These are phyloP conservation scores for Spinus olivaceus DNA, from an alignment of 2,797 vertebrate species.

Conservation along the genomic window DNA sequence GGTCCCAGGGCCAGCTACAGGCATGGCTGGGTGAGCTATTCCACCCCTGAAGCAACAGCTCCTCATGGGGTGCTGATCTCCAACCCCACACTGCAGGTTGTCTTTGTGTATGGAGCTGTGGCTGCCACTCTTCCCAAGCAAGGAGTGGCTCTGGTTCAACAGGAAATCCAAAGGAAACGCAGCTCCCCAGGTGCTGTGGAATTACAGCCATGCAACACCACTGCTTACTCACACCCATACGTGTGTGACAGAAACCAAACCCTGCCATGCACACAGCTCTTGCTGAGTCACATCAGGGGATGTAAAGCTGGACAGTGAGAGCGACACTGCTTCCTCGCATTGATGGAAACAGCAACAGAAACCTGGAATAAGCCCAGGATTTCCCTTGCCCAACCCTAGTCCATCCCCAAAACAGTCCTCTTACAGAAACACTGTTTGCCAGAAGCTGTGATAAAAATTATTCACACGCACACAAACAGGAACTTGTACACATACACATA, in stretches of 20 bases:
- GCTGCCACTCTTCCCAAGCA: not conserved
- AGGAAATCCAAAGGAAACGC: not conserved
- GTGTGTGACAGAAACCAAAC: fast-evolving
- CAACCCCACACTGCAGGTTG: not conserved
- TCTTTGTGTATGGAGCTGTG: fast-evolving
- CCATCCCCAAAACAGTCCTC: not conserved
- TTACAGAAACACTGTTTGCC: not conserved
- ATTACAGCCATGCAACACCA: not conserved
- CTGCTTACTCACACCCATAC: not conserved
- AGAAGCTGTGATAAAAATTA: not conserved
- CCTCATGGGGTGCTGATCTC: not conserved
- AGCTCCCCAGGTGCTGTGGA: not conserved
- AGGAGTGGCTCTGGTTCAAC: not conserved
- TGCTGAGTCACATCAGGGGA: not conserved
- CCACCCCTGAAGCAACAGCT: not conserved
- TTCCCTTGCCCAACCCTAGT: not conserved
- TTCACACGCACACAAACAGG: fast-evolving
- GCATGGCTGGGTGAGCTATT: not conserved
- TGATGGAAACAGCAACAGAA: not conserved
- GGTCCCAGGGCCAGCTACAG: not conserved
- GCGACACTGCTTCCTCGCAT: not conserved
- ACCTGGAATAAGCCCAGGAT: not conserved
- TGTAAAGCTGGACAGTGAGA: not conserved
- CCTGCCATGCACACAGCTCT: not conserved
- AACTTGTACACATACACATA: fast-evolving